Evolutionary conservation across 2,888 invertebrate species (phyloP), one percentile per base, ranked within the genome.

Genomic region (Abrostola tripartita): DNA sequence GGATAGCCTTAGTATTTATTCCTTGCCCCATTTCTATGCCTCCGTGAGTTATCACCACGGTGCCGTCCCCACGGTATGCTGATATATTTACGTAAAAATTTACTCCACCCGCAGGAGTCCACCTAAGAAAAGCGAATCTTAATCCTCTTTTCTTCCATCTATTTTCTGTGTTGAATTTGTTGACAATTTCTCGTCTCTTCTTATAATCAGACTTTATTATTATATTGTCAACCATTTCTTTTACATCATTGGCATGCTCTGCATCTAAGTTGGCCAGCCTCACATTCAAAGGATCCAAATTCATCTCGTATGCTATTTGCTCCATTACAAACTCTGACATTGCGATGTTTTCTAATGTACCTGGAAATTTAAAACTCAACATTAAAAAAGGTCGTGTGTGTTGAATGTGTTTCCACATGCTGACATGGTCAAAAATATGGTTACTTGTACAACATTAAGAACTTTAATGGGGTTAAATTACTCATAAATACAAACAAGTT

Each of bases 21-120:
- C 97, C 97, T 92, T 97, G 97, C 0, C 97, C 97, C 85, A 96
- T 95, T 91, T 97, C 97, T 59, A 96, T 89, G 5, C 96, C 96
- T 10, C 96, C 96, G 74, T 97, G 97, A 1, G 95, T 90, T 12
- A 97, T 91, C 0, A 95, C 92, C 0, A 97, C 96, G 0, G 95
- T 95, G 2, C 96, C 97, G 84, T 97, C 96, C 0, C 94, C 92
- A 42, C 95, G 96, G 81, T 95, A 97, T n/a, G 97, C 95, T 4
- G 96, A 94, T 11, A 97, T 88, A 58, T 93, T 88, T 0, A 95
- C 92, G 71, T 94, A 95, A 47, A 84, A 88, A 40, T 91, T 84
- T 0, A 79, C 61, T 6, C 71, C 71, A 5, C 65, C 74, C 4
- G 81, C 67, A 5, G 96, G 87, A 0, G 93, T 92, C 89, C 96